Evolutionary conservation across 2,888 invertebrate genomes (phyloP).

Genomic region (Rhabditoides inermis): DNA sequence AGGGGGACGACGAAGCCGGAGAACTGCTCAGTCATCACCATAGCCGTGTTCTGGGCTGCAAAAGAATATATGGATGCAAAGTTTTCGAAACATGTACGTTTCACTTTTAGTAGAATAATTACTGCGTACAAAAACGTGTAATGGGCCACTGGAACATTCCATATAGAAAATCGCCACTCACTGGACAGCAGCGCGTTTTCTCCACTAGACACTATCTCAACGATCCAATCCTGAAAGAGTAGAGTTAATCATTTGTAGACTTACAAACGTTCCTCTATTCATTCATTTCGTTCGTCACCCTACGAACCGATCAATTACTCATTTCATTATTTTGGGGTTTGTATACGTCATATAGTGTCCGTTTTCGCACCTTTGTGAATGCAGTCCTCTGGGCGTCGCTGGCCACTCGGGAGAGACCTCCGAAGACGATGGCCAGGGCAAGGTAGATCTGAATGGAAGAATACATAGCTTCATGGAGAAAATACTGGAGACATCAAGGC

Average conservation of each 20-base stretch:
- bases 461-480: no score
- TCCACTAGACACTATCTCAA: slow-evolving; percentile 28
- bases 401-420: slow-evolving; percentile 26
- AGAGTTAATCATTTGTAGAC: no score
- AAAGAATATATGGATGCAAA: not conserved
- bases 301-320: no score
- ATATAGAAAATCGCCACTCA: slow-evolving; percentile 5
- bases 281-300: no score
- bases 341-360: no score
- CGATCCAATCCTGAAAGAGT: slow-evolving; percentile 48
- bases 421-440: slow-evolving; percentile 13
- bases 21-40: slow-evolving; percentile 32
- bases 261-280: no score
- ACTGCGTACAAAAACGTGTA: not conserved
- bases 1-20: slow-evolving; percentile 31
- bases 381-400: slow-evolving; percentile 41
- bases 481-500: no score
- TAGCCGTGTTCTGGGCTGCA: slow-evolving; percentile 33
- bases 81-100: not conserved
- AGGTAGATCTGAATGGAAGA: slow-evolving; percentile 15
- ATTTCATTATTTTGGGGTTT: no score
- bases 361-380: no score
- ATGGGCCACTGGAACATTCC: not conserved
- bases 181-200: slow-evolving; percentile 17
- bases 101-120: not conserved